These are phyloP conservation scores for Drosophila tani DNA, from an alignment of 1,140 invertebrate species.

Conservation along the genomic window DNA sequence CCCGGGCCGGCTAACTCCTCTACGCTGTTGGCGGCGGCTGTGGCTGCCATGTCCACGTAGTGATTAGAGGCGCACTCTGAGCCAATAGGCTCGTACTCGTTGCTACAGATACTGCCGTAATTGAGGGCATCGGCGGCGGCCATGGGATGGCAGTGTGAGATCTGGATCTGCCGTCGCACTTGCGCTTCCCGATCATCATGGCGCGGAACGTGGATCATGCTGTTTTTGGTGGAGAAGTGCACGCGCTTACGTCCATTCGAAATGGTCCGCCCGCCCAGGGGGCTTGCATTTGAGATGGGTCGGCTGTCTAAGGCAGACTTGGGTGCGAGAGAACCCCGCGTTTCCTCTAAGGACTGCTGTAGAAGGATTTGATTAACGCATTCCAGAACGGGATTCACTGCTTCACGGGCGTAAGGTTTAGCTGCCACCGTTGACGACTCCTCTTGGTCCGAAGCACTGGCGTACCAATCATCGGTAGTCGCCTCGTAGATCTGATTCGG, in stretches of 20 bases:
- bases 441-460: conserved; percentile 87
- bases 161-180: conserved; percentile 25
- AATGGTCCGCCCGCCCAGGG: conserved; percentile 58
- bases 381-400: conserved; percentile 89
- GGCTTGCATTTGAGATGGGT: conserved; percentile 30
- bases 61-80: conserved; percentile 79
- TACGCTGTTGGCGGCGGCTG: conserved; percentile 5
- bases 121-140: conserved; percentile 48
- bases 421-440: conserved; percentile 84
- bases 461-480: conserved; percentile 88
- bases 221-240: conserved; percentile 84
- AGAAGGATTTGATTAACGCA: conserved; percentile 87
- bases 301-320: conserved; percentile 36
- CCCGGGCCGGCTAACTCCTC: background rate
- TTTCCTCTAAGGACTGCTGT: conserved; percentile 83
- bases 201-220: conserved; percentile 80
- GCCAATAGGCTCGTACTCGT: conserved; percentile 86
- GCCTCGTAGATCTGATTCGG: conserved; percentile 84
- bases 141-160: conserved; percentile 60
- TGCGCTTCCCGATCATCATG: conserved; percentile 60
- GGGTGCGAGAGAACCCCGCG: conserved; percentile 39
- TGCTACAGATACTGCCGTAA: conserved; percentile 86
- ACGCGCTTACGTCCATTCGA: conserved; percentile 75
- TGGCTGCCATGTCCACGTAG: conserved; percentile 85
- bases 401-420: conserved; percentile 82